Percentiles rank a stretch among this genome's conserved stretches.
Evolutionary conservation across 2,113 vertebrate species (phyloP).

Genomic region (Paracanthobrama guichenoti): DNA sequence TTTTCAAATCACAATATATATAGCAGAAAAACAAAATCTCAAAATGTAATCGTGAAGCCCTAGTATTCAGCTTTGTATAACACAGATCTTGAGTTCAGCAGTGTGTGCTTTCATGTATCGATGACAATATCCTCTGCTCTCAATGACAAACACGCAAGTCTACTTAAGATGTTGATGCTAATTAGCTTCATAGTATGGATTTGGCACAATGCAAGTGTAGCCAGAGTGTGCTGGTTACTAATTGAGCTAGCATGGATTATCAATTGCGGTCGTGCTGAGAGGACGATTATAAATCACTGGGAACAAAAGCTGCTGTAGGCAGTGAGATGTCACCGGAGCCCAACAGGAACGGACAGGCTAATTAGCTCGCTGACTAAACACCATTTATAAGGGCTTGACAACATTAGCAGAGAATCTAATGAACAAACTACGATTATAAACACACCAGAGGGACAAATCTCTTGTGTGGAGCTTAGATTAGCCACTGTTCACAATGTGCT

Average conservation of each 20-base stretch:
- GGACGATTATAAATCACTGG: constrained; percentile 14
- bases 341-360: constrained; percentile 8
- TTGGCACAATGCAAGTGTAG: not conserved
- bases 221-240: not conserved
- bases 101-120: not conserved
- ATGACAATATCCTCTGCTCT: not conserved
- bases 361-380: constrained; percentile 38
- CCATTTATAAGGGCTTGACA: constrained; percentile 3
- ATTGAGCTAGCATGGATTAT: not conserved
- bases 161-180: not conserved
- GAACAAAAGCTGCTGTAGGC: not conserved
- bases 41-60: no score
- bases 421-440: constrained; percentile 4
- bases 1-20: no score
- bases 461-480: not conserved
- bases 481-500: no score
- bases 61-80: not conserved
- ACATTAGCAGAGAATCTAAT: not conserved
- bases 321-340: constrained; percentile 21
- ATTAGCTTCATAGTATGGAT: constrained; percentile 1
- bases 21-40: no score
- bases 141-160: not conserved
- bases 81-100: not conserved
- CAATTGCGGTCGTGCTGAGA: not conserved
- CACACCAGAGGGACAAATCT: not conserved